Conservation (phyloP, 2,888 invertebrate genomes). For the Panopea generosa region DNA sequence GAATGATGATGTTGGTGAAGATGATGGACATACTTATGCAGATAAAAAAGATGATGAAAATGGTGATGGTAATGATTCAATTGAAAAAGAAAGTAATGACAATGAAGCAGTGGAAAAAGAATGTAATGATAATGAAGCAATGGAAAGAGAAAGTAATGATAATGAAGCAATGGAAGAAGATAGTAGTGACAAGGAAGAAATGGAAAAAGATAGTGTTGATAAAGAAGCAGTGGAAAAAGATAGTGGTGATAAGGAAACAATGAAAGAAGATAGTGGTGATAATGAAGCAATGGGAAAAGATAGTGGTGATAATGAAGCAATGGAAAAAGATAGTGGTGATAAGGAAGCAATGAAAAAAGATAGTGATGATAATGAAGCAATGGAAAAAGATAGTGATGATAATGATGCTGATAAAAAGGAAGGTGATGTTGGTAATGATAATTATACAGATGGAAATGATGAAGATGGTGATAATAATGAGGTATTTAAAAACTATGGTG, state of each 20-base stretch:
- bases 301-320: not conserved
- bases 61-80: not conserved
- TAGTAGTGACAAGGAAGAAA: too few species aligned
- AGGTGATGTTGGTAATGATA: not conserved
- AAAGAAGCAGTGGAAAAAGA: too few species aligned
- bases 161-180: too few species aligned
- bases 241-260: too few species aligned
- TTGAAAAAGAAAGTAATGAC: not conserved
- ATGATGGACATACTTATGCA: not conserved
- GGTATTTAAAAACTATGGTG: not conserved
- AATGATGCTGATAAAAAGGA: not conserved
- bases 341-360: not conserved
- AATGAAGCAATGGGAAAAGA: too few species aligned
- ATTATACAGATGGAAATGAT: not conserved
- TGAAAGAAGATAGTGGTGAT: too few species aligned
- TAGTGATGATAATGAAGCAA: not conserved
- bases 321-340: not conserved
- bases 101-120: slow-evolving; percentile 1
- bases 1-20: not conserved
- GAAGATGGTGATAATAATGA: not conserved
- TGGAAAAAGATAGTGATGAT: not conserved
- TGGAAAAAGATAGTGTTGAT: too few species aligned
- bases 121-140: too few species aligned
- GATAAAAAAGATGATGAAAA: not conserved
- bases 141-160: too few species aligned